A percentile compares a stretch with the other conserved stretches of the same genome.
phyloP scores from a whole-genome alignment of 2,888 invertebrate genomes.

The Horisme vitalbata region DNA sequence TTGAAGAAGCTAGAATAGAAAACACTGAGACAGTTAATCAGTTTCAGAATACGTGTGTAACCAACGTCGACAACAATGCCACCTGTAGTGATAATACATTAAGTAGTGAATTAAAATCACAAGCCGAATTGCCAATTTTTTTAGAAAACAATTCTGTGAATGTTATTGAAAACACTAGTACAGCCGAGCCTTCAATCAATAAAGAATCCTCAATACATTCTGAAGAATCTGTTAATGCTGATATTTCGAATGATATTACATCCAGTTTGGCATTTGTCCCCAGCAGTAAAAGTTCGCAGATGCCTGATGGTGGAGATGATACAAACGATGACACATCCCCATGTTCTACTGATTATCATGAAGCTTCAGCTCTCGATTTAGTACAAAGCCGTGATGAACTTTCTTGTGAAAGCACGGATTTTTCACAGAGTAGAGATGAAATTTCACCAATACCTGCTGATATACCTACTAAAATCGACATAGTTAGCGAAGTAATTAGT shows the following conservation, averaged over 20 bases:
- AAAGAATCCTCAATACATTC: constrained; percentile 63
- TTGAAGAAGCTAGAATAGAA: constrained; percentile 56
- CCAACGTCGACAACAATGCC: constrained; percentile 41
- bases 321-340: constrained; percentile 76
- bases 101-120: constrained; percentile 30
- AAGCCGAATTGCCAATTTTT: constrained; percentile 28
- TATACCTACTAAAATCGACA: constrained; percentile 33
- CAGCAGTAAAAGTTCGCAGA: constrained; percentile 71
- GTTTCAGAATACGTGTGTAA: constrained; percentile 34
- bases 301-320: constrained; percentile 58
- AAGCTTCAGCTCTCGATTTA: constrained; percentile 73
- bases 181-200: constrained; percentile 44
- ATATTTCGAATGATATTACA: constrained; percentile 72
- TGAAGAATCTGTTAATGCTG: constrained; percentile 72
- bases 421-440: constrained; percentile 76
- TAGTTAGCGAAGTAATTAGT: constrained; percentile 21
- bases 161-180: constrained; percentile 55
- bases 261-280: constrained; percentile 77
- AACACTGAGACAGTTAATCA: constrained; percentile 40
- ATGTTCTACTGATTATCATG: constrained; percentile 77
- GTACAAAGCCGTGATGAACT: constrained; percentile 70
- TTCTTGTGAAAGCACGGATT: constrained; percentile 72
- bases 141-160: constrained; percentile 46
- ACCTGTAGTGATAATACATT: constrained; percentile 23
- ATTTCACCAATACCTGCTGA: constrained; percentile 29